Percentiles rank a stretch among this genome's conserved stretches.
These are phyloP conservation scores for Xylocampa areola DNA, from an alignment of 2,888 invertebrate genomes.

Conservation along the genomic window DNA sequence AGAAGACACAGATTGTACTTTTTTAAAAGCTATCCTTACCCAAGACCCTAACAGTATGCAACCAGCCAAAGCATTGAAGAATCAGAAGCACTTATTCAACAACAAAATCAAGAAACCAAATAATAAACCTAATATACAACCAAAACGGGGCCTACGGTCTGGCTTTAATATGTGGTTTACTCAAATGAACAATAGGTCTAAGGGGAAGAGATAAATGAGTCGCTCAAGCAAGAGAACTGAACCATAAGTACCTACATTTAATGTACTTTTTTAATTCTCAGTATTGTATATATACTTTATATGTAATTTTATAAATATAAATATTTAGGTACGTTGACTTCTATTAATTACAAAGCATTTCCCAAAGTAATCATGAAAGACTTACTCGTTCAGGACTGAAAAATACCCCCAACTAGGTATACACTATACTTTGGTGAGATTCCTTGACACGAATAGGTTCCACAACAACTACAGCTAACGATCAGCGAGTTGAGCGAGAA, in stretches of 20 bases:
- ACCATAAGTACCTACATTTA: neutral
- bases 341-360: too few relatives aligned
- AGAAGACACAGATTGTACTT: constrained; percentile 45
- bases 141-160: constrained; percentile 1
- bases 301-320: constrained; percentile 2
- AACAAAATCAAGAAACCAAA: constrained; percentile 47
- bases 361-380: too few relatives aligned
- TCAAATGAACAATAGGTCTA: neutral
- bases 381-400: too few relatives aligned
- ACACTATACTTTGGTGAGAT: too few relatives aligned
- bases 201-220: constrained; percentile 5
- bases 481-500: too few relatives aligned
- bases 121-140: constrained; percentile 14
- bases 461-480: too few relatives aligned
- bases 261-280: neutral
- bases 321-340: neutral
- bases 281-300: constrained; percentile 2
- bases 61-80: neutral
- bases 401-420: too few relatives aligned
- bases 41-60: constrained; percentile 21
- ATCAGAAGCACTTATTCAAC: constrained; percentile 16
- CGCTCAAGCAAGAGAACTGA: neutral
- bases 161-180: neutral
- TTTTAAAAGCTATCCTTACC: constrained; percentile 58
- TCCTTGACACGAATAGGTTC: too few relatives aligned